These are phyloP conservation scores for Pogoniulus pusillus DNA, from an alignment of 2,797 vertebrate species.

Conservation along the genomic window DNA sequence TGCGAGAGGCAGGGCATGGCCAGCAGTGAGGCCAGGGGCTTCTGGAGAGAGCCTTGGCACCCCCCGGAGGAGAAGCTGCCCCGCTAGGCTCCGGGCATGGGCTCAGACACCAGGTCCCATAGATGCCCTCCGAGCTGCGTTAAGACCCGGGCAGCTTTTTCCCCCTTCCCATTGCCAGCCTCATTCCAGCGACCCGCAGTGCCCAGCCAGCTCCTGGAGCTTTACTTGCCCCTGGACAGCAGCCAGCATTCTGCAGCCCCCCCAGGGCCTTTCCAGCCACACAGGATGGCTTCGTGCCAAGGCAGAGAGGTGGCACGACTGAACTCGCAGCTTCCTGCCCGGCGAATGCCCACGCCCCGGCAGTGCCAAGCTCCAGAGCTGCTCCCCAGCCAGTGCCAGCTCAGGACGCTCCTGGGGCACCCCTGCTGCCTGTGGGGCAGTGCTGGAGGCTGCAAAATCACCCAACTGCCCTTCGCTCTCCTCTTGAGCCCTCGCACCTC, in stretches of 20 bases:
- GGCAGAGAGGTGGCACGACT: neutral
- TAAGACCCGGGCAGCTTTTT: neutral
- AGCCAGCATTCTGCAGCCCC: rapidly evolving
- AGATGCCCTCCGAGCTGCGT: neutral
- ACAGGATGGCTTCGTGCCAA: neutral
- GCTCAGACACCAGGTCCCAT: neutral
- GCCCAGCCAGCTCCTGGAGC: neutral
- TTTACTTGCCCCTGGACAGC: neutral
- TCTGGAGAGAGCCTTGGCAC: neutral
- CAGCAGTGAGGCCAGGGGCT: neutral
- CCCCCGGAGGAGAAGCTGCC: neutral
- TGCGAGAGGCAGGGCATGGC: rapidly evolving
- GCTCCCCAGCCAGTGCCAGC: neutral
- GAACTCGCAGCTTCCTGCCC: neutral
- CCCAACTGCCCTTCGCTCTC: too few relatives aligned
- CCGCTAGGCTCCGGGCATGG: rapidly evolving
- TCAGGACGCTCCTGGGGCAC: neutral
- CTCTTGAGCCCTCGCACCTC: neutral
- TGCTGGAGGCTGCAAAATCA: neutral
- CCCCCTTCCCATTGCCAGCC: neutral
- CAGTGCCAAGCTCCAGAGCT: neutral
- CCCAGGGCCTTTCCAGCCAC: neutral
- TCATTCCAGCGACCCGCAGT: rapidly evolving
- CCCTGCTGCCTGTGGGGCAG: rapidly evolving
- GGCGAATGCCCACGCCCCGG: neutral